Conservation (phyloP, 1,140 invertebrate species). For the Rhizoglyphus robini region DNA sequence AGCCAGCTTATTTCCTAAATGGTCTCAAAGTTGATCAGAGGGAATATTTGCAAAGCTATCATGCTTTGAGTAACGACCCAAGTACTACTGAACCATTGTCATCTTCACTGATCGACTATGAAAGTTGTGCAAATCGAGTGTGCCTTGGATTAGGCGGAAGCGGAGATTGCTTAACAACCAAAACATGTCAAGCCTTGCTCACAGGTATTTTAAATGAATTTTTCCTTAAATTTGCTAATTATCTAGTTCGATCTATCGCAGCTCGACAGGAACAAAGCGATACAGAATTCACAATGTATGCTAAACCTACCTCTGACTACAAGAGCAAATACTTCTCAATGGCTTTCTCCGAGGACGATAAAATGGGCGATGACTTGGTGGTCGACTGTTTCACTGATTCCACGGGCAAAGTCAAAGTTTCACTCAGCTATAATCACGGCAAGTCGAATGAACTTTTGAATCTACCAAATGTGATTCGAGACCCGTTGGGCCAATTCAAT, state of each 20-base stretch:
- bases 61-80: background rate
- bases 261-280: background rate
- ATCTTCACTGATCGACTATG: background rate
- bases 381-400: constrained; percentile 1
- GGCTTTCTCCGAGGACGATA: constrained; percentile 3
- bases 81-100: background rate
- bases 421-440: background rate
- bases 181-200: background rate
- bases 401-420: background rate
- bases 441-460: constrained; percentile 3
- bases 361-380: constrained; percentile 17
- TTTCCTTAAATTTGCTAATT: background rate
- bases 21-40: background rate
- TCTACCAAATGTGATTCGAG: background rate
- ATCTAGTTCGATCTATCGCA: background rate
- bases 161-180: background rate
- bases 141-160: background rate
- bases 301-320: background rate
- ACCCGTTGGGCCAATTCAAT: background rate
- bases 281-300: background rate
- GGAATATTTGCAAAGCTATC: background rate
- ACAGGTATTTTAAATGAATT: background rate
- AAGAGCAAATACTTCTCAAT: constrained; percentile 1
- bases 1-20: background rate
- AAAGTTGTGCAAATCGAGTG: background rate